Conservation (phyloP, 2,113 vertebrate genomes). For the Pseudopodoces humilis region DNA sequence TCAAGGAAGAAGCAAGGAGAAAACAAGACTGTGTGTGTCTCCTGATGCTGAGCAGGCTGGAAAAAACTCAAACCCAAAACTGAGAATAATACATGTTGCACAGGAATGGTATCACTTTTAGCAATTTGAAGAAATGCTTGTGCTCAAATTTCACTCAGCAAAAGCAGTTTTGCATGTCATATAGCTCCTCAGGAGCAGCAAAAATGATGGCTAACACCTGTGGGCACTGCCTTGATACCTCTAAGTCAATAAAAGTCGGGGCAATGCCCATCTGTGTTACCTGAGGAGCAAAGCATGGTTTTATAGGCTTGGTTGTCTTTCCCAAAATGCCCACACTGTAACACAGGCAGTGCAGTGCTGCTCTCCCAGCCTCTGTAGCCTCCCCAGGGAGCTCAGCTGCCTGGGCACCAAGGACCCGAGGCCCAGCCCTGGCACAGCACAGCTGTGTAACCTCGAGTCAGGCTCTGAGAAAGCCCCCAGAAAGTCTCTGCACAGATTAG, state of each 20-base stretch:
- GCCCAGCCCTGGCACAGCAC: not conserved
- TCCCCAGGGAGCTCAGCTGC: not conserved
- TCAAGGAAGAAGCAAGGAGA: not conserved
- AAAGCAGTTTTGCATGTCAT: not conserved
- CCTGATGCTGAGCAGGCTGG: accelerated
- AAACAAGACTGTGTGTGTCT: accelerated
- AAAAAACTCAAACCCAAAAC: not conserved
- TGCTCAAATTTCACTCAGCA: not conserved
- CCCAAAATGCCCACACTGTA: not conserved
- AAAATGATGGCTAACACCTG: not conserved
- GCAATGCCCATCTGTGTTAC: not conserved
- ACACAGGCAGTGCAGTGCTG: not conserved
- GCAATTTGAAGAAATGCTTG: not conserved
- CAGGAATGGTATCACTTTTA: not conserved
- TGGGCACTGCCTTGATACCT: not conserved
- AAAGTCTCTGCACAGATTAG: not conserved
- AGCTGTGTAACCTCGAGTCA: not conserved
- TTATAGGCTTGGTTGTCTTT: not conserved
- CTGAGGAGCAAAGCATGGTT: not conserved
- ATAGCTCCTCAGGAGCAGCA: not conserved
- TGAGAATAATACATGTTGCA: not conserved
- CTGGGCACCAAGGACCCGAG: not conserved
- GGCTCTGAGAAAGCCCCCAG: not conserved
- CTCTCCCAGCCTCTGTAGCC: not conserved
- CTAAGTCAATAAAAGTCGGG: not conserved